Evolutionary conservation across 2,888 invertebrate species (phyloP), one percentile per base, ranked within the genome.

Genomic region (Eupithecia vulgata): DNA sequence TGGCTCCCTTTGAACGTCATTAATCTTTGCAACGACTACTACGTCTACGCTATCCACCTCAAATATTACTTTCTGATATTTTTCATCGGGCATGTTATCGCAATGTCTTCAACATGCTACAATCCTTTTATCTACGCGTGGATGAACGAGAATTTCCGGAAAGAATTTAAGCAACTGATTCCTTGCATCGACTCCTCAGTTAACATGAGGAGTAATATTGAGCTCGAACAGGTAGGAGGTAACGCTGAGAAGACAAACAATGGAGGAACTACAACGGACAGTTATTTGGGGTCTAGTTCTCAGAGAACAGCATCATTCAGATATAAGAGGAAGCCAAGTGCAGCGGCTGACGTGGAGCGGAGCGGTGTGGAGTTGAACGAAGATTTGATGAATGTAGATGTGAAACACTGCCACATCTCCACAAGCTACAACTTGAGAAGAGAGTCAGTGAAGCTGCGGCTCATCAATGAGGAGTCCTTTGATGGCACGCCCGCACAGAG

Each of bases 61-160:
- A 95, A 96, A 67, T 98, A 97, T 90, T 98, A 98, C 88, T 97
- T 97, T 79, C 92, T 99, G n/a, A 95, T 97, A 81, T 99, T 99
- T 88, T 98, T 99, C 91, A 95, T 97, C 74, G 97, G 97, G 1
- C 99, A 99, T 88, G 96, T 98, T 35, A 95, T 98, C 76, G 99
- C 99, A 37, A 99, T 99, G 98, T 98, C 98, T 71, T 98, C 98
- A 67, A 98, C 98, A 0, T 98, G 99, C 88, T 99, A 99, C 95
- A 99, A 99, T 90, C 99, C 99, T 0, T 98, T 99, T 87, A 96
- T 99, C 62, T 99, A 99, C 90, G 99, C 99, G 34, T 99, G 99
- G 98, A 96, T 99, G 94, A 99, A 99, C 91, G 99, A 99, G 82
- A 98, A 97, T 89, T 99, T 99, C 86, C 96, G 98, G 67, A 98